These are phyloP conservation scores for Magallana gigas DNA, from an alignment of 1,140 invertebrate genomes.

Conservation along the genomic window DNA sequence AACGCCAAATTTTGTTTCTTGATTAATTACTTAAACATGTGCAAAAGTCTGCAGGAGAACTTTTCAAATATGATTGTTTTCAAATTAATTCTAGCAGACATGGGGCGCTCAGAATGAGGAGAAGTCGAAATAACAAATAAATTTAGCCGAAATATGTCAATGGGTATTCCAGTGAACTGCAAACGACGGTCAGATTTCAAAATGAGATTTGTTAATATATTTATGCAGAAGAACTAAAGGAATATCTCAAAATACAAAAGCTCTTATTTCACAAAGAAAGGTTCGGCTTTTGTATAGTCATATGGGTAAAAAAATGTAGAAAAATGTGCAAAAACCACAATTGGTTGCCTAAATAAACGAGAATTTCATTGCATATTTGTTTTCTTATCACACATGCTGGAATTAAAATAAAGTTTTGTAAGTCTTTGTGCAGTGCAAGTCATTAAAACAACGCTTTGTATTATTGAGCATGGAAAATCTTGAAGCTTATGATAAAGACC, in stretches of 20 bases:
- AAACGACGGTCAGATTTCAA: constrained; percentile 1
- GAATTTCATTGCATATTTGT: constrained; percentile 5
- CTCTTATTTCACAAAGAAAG: constrained; percentile 13
- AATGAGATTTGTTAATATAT: constrained; percentile 30
- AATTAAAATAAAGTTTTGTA: not conserved
- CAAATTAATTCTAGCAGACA: constrained; percentile 33
- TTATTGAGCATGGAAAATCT: no score
- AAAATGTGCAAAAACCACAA: constrained; percentile 17
- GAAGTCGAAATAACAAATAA: constrained; percentile 31
- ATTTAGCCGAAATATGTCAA: not conserved
- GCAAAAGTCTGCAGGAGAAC: constrained; percentile 12
- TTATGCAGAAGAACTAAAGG: not conserved
- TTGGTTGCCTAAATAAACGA: not conserved
- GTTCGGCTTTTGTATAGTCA: not conserved
- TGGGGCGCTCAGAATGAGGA: constrained; percentile 1
- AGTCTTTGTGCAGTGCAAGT: not conserved
- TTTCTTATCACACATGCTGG: constrained; percentile 22
- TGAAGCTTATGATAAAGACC: no score
- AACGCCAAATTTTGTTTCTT: constrained; percentile 27
- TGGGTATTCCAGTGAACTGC: constrained; percentile 12
- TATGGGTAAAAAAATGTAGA: not conserved
- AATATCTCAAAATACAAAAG: constrained; percentile 22
- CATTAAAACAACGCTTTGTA: not conserved
- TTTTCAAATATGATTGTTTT: constrained; percentile 36
- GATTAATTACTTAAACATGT: constrained; percentile 31